Conservation (phyloP, 2,113 vertebrate species). For the Herpailurus yagouaroundi region DNA sequence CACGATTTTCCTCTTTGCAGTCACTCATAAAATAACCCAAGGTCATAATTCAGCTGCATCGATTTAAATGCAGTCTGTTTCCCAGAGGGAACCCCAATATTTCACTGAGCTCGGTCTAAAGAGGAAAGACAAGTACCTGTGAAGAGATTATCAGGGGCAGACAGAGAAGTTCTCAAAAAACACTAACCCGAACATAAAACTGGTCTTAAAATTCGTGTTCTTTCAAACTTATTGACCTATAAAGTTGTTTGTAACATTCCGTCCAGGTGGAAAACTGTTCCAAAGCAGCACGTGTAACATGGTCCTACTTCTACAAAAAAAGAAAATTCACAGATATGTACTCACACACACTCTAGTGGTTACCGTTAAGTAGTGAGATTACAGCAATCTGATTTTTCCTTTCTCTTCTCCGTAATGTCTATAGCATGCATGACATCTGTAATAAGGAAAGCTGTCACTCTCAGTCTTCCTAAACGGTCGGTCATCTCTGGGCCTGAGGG, state of each 20-base stretch:
- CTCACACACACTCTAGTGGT: constrained; percentile 36
- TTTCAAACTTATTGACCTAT: neutral
- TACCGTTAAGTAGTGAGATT: neutral
- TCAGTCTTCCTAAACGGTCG: fast-evolving
- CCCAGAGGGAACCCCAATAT: neutral
- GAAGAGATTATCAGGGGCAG: neutral
- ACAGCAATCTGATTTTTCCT: neutral
- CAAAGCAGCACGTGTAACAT: neutral
- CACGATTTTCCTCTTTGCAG: neutral
- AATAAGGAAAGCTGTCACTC: neutral
- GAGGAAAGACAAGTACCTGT: neutral
- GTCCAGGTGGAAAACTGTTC: neutral
- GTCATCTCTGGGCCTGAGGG: neutral
- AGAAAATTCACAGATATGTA: neutral
- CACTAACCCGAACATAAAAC: neutral
- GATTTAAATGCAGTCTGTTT: neutral
- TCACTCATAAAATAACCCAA: neutral
- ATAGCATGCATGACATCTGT: neutral
- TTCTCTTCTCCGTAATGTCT: neutral
- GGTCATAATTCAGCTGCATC: neutral
- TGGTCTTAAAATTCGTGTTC: neutral
- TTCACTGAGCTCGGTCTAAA: neutral
- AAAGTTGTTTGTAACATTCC: neutral
- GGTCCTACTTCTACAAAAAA: neutral
- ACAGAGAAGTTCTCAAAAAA: neutral